These are phyloP conservation scores for Oxystoma pomonae DNA, from an alignment of 2,888 invertebrate genomes.

Conservation along the genomic window DNA sequence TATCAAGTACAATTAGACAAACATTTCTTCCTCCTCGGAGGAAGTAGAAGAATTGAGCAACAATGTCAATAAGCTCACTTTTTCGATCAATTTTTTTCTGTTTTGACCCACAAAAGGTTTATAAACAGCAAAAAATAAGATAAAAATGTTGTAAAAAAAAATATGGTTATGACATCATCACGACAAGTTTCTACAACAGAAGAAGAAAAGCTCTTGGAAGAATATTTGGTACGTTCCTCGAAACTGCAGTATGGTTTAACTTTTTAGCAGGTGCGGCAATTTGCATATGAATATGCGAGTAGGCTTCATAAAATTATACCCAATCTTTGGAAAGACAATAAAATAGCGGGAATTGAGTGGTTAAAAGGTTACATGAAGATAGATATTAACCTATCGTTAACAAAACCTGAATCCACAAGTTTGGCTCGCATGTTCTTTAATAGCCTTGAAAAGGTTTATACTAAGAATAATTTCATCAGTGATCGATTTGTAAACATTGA, in stretches of 20 bases:
- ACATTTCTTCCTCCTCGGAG: too few species aligned
- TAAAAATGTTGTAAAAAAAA: too few species aligned
- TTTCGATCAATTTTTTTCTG: too few species aligned
- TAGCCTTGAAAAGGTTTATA: not conserved
- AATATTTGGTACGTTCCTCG: not conserved
- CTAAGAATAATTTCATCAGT: not conserved
- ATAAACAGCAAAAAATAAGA: too few species aligned
- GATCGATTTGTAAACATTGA: constrained; percentile 2
- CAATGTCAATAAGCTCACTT: too few species aligned
- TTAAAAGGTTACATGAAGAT: constrained; percentile 1
- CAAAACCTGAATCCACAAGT: constrained; percentile 5
- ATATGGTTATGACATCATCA: too few species aligned
- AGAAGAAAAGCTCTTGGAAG: not conserved
- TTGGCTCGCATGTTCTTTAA: constrained; percentile 1
- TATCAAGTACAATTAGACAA: too few species aligned
- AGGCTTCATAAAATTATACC: not conserved
- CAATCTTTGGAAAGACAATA: not conserved
- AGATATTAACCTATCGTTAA: constrained; percentile 3
- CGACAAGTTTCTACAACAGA: not conserved
- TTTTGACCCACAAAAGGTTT: too few species aligned
- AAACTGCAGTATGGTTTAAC: not conserved
- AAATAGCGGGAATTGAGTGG: constrained; percentile 1
- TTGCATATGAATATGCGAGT: not conserved
- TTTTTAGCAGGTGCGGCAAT: not conserved
- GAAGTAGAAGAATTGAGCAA: too few species aligned